A percentile compares a stretch with the other conserved stretches of the same genome.
phyloP scores from a whole-genome alignment of 2,888 invertebrate species.

The Dryocosmus kuriphilus region DNA sequence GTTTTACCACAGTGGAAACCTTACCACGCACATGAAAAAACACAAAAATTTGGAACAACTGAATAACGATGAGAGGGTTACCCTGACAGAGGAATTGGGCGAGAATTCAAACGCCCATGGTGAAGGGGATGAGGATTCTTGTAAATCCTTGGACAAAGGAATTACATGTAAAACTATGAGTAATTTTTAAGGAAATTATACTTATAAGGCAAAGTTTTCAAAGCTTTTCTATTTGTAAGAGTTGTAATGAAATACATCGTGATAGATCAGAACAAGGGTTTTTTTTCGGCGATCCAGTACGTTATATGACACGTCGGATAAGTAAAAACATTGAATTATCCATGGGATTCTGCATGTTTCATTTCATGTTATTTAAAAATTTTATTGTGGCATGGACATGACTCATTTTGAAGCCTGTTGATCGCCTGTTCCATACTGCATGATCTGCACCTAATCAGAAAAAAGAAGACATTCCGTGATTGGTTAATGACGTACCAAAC shows the following conservation, averaged over 20 bases:
- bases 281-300: background rate
- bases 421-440: no score
- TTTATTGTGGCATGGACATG: no score
- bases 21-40: slow-evolving; percentile 76
- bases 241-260: slow-evolving; percentile 9
- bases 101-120: background rate
- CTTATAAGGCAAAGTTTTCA: slow-evolving; percentile 14
- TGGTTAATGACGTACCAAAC: no score
- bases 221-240: slow-evolving; percentile 24
- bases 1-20: slow-evolving; percentile 76
- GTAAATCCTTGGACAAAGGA: background rate
- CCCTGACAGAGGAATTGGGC: background rate
- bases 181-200: slow-evolving; percentile 18
- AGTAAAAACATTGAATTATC: no score
- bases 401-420: no score
- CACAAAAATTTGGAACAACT: slow-evolving; percentile 56
- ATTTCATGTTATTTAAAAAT: no score
- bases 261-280: background rate
- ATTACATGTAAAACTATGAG: slow-evolving; percentile 25
- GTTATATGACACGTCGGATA: background rate
- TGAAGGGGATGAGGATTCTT: slow-evolving; percentile 8
- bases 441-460: no score
- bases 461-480: no score
- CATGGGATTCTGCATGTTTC: no score
- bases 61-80: background rate